These are phyloP conservation scores for Orientallactaga bullata DNA, from an alignment of 2,113 vertebrate genomes.

Conservation along the genomic window DNA sequence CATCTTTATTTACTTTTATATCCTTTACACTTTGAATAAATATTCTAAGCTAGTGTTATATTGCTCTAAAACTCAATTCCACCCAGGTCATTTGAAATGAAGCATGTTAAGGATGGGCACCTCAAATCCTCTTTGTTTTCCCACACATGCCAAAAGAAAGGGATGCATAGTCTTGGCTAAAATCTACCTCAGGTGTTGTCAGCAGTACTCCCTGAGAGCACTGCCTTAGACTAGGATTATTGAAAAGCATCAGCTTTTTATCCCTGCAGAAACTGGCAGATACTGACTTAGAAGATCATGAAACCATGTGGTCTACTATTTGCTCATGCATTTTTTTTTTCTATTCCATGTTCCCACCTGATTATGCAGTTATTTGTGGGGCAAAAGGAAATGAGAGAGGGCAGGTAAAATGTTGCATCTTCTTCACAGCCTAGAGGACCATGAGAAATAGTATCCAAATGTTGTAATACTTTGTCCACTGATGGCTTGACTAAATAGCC, in stretches of 20 bases:
- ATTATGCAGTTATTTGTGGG: neutral
- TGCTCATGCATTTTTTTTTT: neutral
- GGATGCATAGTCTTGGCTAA: neutral
- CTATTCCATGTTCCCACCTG: neutral
- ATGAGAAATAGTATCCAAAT: neutral
- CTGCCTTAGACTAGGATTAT: neutral
- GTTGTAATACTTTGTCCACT: neutral
- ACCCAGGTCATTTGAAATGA: neutral
- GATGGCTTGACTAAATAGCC: constrained; percentile 15
- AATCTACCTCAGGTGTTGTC: neutral
- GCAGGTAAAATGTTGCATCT: neutral
- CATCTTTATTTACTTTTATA: constrained; percentile 12
- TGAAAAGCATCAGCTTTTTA: neutral
- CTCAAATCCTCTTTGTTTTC: neutral
- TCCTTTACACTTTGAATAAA: neutral
- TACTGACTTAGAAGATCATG: neutral
- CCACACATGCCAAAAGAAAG: neutral
- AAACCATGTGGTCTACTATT: neutral
- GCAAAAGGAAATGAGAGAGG: neutral
- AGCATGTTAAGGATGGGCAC: neutral
- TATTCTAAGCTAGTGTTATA: neutral
- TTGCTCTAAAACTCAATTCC: neutral
- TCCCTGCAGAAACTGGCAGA: neutral
- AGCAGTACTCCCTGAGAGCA: accelerated
- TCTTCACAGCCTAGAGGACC: neutral